These are phyloP conservation scores for Homarus americanus DNA, from an alignment of 1,140 invertebrate species.

Conservation along the genomic window DNA sequence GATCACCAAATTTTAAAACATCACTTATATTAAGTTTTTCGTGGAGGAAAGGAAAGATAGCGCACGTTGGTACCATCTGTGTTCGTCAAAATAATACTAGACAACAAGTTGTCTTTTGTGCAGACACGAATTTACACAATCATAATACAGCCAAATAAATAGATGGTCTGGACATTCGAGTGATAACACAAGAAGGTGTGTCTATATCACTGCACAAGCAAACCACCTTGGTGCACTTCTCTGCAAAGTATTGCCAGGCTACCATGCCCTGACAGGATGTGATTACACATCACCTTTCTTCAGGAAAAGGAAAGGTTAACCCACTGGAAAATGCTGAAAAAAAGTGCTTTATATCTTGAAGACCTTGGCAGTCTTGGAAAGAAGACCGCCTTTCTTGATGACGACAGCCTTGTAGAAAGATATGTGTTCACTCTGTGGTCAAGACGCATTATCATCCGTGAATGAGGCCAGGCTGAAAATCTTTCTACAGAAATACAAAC, in stretches of 20 bases:
- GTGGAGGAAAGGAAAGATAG: too few species aligned
- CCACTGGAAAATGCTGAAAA: constrained; percentile 20
- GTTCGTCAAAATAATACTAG: too few species aligned
- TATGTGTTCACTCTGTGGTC: constrained; percentile 26
- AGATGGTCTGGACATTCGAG: too few species aligned
- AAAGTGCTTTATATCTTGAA: background rate
- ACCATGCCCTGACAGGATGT: constrained; percentile 9
- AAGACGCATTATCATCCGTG: constrained; percentile 19
- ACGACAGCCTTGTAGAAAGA: too few species aligned
- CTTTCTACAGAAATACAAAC: constrained; percentile 29
- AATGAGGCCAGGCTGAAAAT: constrained; percentile 37
- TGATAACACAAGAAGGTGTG: background rate
- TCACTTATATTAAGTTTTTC: too few species aligned
- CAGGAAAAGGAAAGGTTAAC: background rate
- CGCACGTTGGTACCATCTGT: too few species aligned
- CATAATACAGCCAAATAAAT: too few species aligned
- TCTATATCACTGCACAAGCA: constrained; percentile 5
- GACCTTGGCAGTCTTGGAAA: background rate
- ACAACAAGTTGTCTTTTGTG: too few species aligned
- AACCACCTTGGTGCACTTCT: too few species aligned
- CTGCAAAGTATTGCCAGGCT: constrained; percentile 4
- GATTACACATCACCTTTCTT: too few species aligned
- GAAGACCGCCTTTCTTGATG: background rate
- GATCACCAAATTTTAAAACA: too few species aligned
- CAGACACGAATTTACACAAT: too few species aligned